Percentiles rank a stretch among this genome's conserved stretches.
phyloP scores from a whole-genome alignment of 2,888 invertebrate species.

The Tortricodes alternella region DNA sequence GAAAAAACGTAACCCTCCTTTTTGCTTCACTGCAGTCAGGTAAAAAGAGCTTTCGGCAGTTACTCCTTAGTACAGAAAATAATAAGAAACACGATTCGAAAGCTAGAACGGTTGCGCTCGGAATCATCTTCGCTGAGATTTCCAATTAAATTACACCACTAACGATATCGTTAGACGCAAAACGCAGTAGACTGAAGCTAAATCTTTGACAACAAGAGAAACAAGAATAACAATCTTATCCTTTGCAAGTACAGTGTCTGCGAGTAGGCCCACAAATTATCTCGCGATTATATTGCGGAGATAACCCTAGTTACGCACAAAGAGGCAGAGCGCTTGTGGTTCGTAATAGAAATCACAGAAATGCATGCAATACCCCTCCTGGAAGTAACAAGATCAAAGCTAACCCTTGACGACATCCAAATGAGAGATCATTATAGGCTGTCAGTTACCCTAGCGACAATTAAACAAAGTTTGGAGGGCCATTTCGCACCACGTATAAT shows the following conservation, averaged over 20 bases:
- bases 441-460: slow-evolving; percentile 50
- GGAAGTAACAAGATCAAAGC: slow-evolving; percentile 6
- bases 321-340: slow-evolving; percentile 19
- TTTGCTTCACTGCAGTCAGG: too few relatives aligned
- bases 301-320: slow-evolving; percentile 1
- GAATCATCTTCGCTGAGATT: background rate
- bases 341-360: slow-evolving; percentile 13
- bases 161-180: too few relatives aligned
- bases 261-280: slow-evolving; percentile 29
- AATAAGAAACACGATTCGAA: too few relatives aligned
- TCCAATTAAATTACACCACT: background rate
- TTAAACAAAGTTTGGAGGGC: slow-evolving; percentile 49
- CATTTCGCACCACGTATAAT: slow-evolving; percentile 47
- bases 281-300: slow-evolving; percentile 25
- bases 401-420: slow-evolving; percentile 21
- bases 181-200: slow-evolving; percentile 12
- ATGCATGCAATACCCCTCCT: background rate
- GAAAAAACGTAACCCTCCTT: too few relatives aligned
- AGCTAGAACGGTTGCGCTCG: too few relatives aligned
- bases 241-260: slow-evolving; percentile 9
- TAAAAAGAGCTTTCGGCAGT: too few relatives aligned
- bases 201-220: slow-evolving; percentile 10
- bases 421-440: slow-evolving; percentile 37
- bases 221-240: slow-evolving; percentile 16
- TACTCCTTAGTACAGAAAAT: too few relatives aligned